Conservation (phyloP, 1,140 invertebrate genomes). For the Atta cephalotes region DNA sequence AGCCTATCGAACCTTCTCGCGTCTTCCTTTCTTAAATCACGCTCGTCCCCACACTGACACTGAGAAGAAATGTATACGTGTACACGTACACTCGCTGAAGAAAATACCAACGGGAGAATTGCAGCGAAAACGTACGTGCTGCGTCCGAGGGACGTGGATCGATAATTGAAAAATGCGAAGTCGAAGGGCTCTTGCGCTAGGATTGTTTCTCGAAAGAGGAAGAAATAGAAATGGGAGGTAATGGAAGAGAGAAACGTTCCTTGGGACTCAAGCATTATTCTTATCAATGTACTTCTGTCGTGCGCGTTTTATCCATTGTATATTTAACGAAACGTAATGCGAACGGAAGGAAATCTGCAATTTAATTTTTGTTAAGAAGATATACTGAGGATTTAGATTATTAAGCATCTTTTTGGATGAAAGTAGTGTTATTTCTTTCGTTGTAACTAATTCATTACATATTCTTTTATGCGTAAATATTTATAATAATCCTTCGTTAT, state of each 20-base stretch:
- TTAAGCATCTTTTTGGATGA: neutral
- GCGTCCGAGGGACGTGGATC: slow-evolving; percentile 47
- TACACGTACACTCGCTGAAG: neutral
- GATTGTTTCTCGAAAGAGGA: slow-evolving; percentile 49
- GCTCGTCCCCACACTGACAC: neutral
- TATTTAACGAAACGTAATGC: slow-evolving; percentile 21
- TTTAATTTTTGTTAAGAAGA: slow-evolving; percentile 5
- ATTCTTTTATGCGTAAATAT: no score
- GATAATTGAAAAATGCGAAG: slow-evolving; percentile 63
- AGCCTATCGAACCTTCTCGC: slow-evolving; percentile 32
- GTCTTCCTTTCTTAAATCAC: slow-evolving; percentile 63
- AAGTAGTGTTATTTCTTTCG: neutral
- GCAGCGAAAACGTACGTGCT: slow-evolving; percentile 38
- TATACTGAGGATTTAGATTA: neutral
- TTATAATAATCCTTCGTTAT: neutral
- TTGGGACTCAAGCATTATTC: slow-evolving; percentile 42
- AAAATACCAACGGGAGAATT: slow-evolving; percentile 44
- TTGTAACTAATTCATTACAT: neutral
- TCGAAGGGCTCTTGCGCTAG: slow-evolving; percentile 38
- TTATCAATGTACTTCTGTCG: slow-evolving; percentile 24
- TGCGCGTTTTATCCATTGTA: slow-evolving; percentile 19
- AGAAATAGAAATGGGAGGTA: slow-evolving; percentile 51
- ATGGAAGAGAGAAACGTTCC: slow-evolving; percentile 50
- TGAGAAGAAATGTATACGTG: neutral
- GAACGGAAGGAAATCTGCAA: neutral